These are phyloP conservation scores for Actinopyga echinites DNA, from an alignment of 53 echinoderm and acorn worm genomes.

Conservation along the genomic window DNA sequence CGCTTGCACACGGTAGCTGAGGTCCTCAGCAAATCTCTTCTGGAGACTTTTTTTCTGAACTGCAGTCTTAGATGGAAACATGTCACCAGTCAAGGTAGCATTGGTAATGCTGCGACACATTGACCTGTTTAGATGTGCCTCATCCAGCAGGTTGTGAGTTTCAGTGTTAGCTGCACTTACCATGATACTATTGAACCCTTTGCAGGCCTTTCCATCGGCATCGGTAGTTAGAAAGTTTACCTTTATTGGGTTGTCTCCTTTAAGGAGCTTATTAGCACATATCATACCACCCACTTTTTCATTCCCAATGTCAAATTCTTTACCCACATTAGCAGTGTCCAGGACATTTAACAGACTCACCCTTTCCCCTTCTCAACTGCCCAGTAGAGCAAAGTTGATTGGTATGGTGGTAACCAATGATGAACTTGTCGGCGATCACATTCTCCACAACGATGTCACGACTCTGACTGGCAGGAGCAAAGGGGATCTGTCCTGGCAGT, in stretches of 20 bases:
- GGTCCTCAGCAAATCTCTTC: background rate
- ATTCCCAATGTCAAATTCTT: background rate
- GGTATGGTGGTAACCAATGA: constrained; percentile 33
- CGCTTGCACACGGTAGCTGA: background rate
- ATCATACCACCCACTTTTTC: constrained; percentile 20
- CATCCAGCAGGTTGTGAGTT: constrained; percentile 10
- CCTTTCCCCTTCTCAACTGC: background rate
- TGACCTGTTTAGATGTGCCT: constrained; percentile 17
- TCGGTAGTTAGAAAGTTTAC: constrained; percentile 25
- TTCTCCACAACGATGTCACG: constrained; percentile 30
- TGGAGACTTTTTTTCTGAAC: background rate
- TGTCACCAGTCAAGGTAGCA: background rate
- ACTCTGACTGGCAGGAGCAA: constrained; percentile 49
- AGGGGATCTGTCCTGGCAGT: constrained; percentile 37
- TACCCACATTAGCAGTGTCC: constrained; percentile 2
- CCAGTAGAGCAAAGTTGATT: constrained; percentile 21
- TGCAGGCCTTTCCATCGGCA: constrained; percentile 16
- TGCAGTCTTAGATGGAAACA: background rate
- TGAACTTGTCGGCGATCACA: background rate
- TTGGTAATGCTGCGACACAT: background rate
- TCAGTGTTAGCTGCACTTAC: background rate
- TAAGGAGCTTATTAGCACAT: background rate
- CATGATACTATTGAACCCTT: constrained; percentile 38
- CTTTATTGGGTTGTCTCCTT: background rate
- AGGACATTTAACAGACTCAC: background rate